These are phyloP conservation scores for Cheilosia pagana DNA, from an alignment of 2,888 invertebrate genomes.

Conservation along the genomic window DNA sequence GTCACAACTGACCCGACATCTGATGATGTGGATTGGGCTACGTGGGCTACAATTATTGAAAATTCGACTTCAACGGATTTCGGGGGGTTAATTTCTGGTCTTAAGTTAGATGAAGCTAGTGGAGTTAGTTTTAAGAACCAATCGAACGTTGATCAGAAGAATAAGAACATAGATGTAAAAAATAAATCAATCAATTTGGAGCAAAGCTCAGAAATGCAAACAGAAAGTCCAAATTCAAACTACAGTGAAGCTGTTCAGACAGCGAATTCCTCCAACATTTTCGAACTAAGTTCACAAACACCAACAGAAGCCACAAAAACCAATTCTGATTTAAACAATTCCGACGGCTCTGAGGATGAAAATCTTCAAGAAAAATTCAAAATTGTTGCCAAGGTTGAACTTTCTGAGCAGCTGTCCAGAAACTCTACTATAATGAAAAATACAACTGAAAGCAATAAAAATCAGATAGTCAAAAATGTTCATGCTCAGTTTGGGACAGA, in stretches of 20 bases:
- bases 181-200: constrained; percentile 1
- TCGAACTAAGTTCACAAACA: not conserved
- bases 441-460: not conserved
- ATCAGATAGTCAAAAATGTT: not conserved
- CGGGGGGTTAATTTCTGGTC: too few relatives aligned
- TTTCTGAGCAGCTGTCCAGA: constrained; percentile 7
- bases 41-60: not conserved
- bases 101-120: too few relatives aligned
- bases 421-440: not conserved
- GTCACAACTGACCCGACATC: not conserved
- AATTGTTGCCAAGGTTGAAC: constrained; percentile 1
- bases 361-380: constrained; percentile 21
- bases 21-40: not conserved
- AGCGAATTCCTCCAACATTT: not conserved
- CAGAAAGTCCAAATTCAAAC: not conserved
- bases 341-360: constrained; percentile 9
- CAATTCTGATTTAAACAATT: not conserved
- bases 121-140: too few relatives aligned
- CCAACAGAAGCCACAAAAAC: not conserved
- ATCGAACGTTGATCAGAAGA: not conserved
- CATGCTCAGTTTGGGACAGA: too few relatives aligned
- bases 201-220: not conserved
- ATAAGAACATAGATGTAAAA: not conserved
- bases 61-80: not conserved
- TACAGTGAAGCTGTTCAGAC: not conserved